Base-by-base conservation (phyloP, 37 sponge, comb jelly and placozoan species). In the Diacarnus erythraeanus region DNA sequence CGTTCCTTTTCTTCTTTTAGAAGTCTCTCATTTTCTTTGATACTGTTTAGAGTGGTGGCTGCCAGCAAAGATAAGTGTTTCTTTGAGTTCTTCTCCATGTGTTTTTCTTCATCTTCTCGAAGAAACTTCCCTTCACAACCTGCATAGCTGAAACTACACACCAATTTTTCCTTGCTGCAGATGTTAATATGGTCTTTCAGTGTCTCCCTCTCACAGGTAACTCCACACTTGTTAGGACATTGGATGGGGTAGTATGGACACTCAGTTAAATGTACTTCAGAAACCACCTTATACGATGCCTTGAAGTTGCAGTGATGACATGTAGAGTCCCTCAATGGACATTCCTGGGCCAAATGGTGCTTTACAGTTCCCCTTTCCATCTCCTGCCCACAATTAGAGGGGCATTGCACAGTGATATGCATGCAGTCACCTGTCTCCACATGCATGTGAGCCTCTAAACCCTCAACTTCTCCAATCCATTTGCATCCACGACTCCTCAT, bases 371-470 rank as follows among this genome's bases (percentile, higher is more conserved):
- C 22, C 57, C 65, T 44, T 18, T 40, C 17, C 26, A 38, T 0
- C 61, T 6, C 31, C 51, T 82, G 34, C 21, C 33, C 47, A 38
- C 82, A 82, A 3, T 59, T 23, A 26, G 33, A 12, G 22, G 51
- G 73, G 57, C 82, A 82, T 6, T 74, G 74, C 5, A 82, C 74
- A 58, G 15, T 42, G 20, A 64, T 74, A 51, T 42, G 73, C 23
- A 30, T 22, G 39, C 82, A 82, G 54, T 59, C 60, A n/a, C 65
- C 74, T 27, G 31, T 34, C 18, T 72, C 40, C 20, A 22, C 31
- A 17, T 58, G 66, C 42, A 73, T 8, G 43, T 82, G 82, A 36
- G 31, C 44, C 0, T 39, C 64, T 0, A 63, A 42, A 5, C 59
- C 64, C 31, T 30, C 43, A 42, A 72, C 2, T 30, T 15, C 15